Base-by-base conservation (phyloP, 2,888 invertebrate genomes). In the Plebejus argus region DNA sequence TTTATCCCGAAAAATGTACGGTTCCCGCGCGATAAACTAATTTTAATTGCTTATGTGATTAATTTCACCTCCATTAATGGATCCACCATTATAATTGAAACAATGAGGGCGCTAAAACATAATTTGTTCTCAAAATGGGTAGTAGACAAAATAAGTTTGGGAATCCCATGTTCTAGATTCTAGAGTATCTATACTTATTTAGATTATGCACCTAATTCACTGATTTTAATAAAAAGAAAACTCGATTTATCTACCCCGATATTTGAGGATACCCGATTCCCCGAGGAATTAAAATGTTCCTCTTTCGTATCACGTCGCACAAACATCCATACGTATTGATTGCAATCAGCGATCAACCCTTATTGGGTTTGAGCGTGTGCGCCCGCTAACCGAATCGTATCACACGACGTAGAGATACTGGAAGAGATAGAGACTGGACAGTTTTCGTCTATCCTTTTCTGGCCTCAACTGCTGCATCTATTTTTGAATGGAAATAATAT, bases 331-430 rank as follows among this genome's bases (percentile, higher is more conserved):
- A 82, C 83, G n/a, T n/a, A 83, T 88, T 92, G 93, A 92, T 93
- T 92, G 91, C 92, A 93, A 93, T 93, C 93, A 92, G 85, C 87
- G 86, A 87, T 86, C 88, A 86, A 87, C 89, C 88, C 91, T 92
- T 91, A 92, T 93, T 92, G 91, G 87, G 89, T 90, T 91, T 89
- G 86, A 82, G 71, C 72, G 79, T 78, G 83, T 87, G 88, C 90
- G 88, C 90, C 88, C 90, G 89, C 83, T 84, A 85, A 86, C 86
- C 86, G 85, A 86, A 86, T 85, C 91, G 91, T 92, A 92, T 88
- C 87, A 79, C 58, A 45, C 20, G 18, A n/a, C 1, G 15, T 45
- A 78, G 70, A 76, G 75, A 58, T 35, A 8, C 76, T 77, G 58
- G 58, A 77, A 56, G 28, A 15, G 77, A 49, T 45, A 28, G 49